A percentile compares a stretch with the other conserved stretches of the same genome.
These are phyloP conservation scores for Quadroppia sp. DNA, from an alignment of 2,888 invertebrate genomes.

Conservation along the genomic window DNA sequence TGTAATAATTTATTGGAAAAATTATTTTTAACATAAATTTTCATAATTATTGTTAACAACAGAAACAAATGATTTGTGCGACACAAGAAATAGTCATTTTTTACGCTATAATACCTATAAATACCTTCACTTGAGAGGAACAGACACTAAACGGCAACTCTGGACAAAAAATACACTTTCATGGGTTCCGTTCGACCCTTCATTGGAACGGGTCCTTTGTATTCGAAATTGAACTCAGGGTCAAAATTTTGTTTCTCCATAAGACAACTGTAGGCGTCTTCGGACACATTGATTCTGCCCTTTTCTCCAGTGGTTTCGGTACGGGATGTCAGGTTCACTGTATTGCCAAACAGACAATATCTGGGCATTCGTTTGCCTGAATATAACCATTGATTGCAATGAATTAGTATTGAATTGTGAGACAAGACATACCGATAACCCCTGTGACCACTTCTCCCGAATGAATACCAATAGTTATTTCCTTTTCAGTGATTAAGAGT, in stretches of 20 bases:
- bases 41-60: neutral
- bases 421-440: constrained; percentile 85
- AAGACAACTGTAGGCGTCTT: constrained; percentile 81
- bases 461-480: constrained; percentile 89
- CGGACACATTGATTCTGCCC: constrained; percentile 84
- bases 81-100: no score
- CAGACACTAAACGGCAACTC: neutral
- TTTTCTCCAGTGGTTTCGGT: constrained; percentile 87
- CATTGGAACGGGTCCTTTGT: constrained; percentile 83
- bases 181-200: constrained; percentile 90
- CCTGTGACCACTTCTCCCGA: constrained; percentile 92
- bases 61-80: neutral
- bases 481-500: constrained; percentile 56
- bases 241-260: constrained; percentile 76
- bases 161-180: constrained; percentile 79
- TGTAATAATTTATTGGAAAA: neutral
- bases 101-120: no score
- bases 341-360: constrained; percentile 88
- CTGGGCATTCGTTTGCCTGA: constrained; percentile 76
- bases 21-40: constrained; percentile 3
- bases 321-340: constrained; percentile 85
- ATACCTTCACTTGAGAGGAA: no score
- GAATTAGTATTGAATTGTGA: no score
- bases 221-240: constrained; percentile 74
- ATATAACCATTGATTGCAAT: no score